Conservation (phyloP, 2,888 invertebrate species). For the Drosophila cracens region DNA sequence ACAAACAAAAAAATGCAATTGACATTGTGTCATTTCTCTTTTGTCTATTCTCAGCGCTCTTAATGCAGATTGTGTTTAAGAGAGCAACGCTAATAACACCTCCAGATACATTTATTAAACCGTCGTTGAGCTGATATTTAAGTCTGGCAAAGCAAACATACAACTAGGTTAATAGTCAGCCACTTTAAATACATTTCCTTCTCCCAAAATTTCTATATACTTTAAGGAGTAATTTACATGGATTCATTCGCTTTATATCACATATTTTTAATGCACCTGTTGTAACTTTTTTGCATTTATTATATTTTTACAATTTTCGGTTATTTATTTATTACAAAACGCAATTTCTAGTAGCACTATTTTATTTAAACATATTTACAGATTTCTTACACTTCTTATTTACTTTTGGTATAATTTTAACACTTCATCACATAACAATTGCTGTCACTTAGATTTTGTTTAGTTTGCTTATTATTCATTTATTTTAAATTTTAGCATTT, state of each 20-base stretch:
- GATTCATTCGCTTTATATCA: background rate
- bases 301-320: background rate
- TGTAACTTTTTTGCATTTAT: background rate
- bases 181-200: background rate
- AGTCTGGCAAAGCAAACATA: background rate
- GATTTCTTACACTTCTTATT: background rate
- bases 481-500: background rate
- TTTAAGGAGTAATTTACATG: background rate
- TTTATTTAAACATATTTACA: background rate
- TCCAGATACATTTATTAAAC: background rate
- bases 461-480: background rate
- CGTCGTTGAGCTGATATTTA: background rate
- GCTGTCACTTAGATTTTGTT: background rate
- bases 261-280: background rate
- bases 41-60: background rate
- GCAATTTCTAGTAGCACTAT: background rate
- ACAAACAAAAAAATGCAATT: background rate
- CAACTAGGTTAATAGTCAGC: background rate
- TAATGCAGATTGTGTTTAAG: background rate
- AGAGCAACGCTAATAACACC: background rate
- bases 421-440: background rate
- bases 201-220: accelerated
- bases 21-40: background rate
- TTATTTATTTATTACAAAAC: background rate
- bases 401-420: background rate